Base-by-base conservation (phyloP, 1,140 invertebrate species). In the silkworm (Bombyx mori) region DNA sequence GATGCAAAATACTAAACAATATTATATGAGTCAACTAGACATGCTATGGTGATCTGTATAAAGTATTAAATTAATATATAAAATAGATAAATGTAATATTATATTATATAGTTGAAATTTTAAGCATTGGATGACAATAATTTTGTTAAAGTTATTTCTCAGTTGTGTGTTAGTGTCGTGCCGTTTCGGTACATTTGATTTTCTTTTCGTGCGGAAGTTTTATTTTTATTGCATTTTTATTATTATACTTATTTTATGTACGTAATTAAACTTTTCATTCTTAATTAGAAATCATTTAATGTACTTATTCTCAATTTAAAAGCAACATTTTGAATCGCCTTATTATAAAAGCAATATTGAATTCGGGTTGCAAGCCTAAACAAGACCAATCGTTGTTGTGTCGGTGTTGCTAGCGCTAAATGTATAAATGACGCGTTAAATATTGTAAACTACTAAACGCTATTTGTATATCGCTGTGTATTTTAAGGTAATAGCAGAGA, bases 121-220 rank as follows among this genome's bases (percentile, higher is more conserved):
- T 82, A 83, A 86, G 80, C 79, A 86, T 86, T 79, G 80, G 79
- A 86, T 82, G 83, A 86, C 83, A 86, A 86, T 86, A 86, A 86
- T 83, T 86, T 79, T 79, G 80, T 83, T 84, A 83, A 22, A 35
- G 26, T 35, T 18, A 26, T 42, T 8, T 50, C 26, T 22, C 48
- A 35, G 26, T 51, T 35, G 50, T 35, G 26, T 35, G 42, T 35
- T 7, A 51, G 9, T 51, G 8, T 51, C 6, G 50, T 51, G 50
- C 18, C 26, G 26, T 51, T 18, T 51, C 8, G 7, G 56, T 62
- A 54, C 58, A 58, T 45, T 57, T 56, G 10, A 35, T 54, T 62
- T 56, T 61, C 48, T 54, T 57, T 58, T 63, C 56, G 1, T 18
- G 22, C 46, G 46, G 26, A 35, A 5, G 26, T 35, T 35, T 35